Conservation (phyloP, 1,140 invertebrate species). For the Notospermus geniculatus region DNA sequence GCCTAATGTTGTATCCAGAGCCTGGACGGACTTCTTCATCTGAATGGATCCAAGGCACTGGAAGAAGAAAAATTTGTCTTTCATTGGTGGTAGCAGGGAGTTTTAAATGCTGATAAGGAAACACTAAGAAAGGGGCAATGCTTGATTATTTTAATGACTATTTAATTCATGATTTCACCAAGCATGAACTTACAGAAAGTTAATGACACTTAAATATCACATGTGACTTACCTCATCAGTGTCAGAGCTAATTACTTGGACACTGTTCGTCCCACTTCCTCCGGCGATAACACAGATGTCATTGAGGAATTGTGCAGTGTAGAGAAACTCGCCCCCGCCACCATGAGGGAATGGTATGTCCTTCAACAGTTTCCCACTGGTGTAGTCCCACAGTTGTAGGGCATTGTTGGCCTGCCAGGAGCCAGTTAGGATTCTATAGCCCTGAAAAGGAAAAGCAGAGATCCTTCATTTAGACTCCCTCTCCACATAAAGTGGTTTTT, state of each 20-base stretch:
- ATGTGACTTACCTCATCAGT: constrained; percentile 45
- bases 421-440: constrained; percentile 40
- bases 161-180: no score
- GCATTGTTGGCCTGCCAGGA: constrained; percentile 36
- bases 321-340: constrained; percentile 42
- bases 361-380: constrained; percentile 19
- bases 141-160: no score
- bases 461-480: no score
- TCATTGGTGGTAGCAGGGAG: no score
- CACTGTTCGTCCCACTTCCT: constrained; percentile 49
- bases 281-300: constrained; percentile 45
- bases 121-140: no score
- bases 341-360: constrained; percentile 25
- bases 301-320: constrained; percentile 46
- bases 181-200: no score
- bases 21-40: constrained; percentile 38
- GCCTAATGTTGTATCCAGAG: constrained; percentile 35
- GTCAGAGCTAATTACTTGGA: constrained; percentile 39
- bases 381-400: constrained; percentile 47
- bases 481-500: no score
- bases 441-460: no score
- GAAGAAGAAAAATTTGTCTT: neutral
- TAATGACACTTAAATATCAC: neutral
- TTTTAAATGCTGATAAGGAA: no score
- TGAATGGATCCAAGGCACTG: constrained; percentile 41